Evolutionary conservation across 2,888 invertebrate species (phyloP), one percentile per base, ranked within the genome.

Genomic region (Aproaerema taeniolella): DNA sequence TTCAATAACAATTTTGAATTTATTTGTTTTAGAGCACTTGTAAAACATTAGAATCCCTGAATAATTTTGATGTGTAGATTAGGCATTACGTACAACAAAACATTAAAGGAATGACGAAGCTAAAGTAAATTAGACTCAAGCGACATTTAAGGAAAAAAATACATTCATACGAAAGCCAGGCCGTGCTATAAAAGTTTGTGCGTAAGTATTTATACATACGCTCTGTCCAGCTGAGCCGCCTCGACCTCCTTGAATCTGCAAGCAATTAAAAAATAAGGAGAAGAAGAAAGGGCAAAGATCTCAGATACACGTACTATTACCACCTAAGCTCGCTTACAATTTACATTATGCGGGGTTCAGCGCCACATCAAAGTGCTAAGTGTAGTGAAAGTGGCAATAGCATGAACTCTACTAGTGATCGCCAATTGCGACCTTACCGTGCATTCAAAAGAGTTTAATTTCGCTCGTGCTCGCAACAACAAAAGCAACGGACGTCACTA

Each of bases 171-270:
- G 67, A 81, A 67, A 71, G 71, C 61, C 58, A 60, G 55, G 51
- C n/a, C 52, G 67, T 77, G 74, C 71, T 58, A 61, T 50, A 52
- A 55, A 60, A 60, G 59, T 28, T 13, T 55, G 67, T 74, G 72
- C 73, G 62, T 58, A 65, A 72, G 72, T 77, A 79, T 77, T 71
- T 75, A 88, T 93, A 93, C 93, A 90, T 93, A 93, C 92, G 93
- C 90, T 92, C 93, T 89, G 87, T 93, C 93, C 90, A 92, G 81
- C 61, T 88, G 91, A 69, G 92, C 91, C 79, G 91, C 91, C 90
- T 93, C 93, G 75, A 91, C 89, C 89, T 93, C 93, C 92, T 93
- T 93, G 92, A 92, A 93, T 92, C 93, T 93, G 93, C 67, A 93
- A 93, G 90, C 85, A 87, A 87, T 86, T 82, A 75, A 82, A 87